Conservation (phyloP, 2,113 vertebrate species). For the Eidolon helvum region DNA sequence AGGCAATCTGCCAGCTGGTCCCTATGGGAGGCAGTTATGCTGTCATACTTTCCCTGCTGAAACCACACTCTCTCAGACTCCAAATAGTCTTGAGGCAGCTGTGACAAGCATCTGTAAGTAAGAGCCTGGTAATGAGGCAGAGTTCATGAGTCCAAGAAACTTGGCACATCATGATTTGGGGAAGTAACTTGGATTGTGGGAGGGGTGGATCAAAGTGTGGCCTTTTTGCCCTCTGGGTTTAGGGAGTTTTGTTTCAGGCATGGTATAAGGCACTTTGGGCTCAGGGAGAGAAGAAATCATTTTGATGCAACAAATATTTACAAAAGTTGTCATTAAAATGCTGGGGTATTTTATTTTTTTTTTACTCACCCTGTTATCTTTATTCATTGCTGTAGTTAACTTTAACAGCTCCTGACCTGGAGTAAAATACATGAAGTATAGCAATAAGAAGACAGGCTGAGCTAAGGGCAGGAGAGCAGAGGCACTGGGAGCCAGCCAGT, state of each 20-base stretch:
- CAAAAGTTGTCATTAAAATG: slow-evolving; percentile 14
- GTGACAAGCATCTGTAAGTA: slow-evolving; percentile 50
- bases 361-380: slow-evolving; percentile 40
- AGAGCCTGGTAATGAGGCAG: slow-evolving; percentile 27
- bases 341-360: background rate
- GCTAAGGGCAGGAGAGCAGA: slow-evolving; percentile 42
- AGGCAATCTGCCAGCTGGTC: slow-evolving; percentile 39
- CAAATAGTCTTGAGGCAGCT: slow-evolving; percentile 21
- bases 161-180: slow-evolving; percentile 26
- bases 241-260: background rate
- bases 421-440: slow-evolving; percentile 40
- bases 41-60: slow-evolving; percentile 11
- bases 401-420: slow-evolving; percentile 55
- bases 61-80: slow-evolving; percentile 28
- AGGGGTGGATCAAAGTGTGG: background rate
- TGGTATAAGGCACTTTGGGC: background rate
- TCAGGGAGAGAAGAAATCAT: background rate
- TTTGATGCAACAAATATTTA: slow-evolving; percentile 13
- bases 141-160: slow-evolving; percentile 53
- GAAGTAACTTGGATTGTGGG: background rate
- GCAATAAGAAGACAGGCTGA: slow-evolving; percentile 61
- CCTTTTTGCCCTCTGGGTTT: background rate
- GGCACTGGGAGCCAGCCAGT: slow-evolving; percentile 68
- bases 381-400: slow-evolving; percentile 57
- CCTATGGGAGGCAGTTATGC: background rate